A percentile compares a stretch with the other conserved stretches of the same genome.
Evolutionary conservation across 2,888 invertebrate genomes (phyloP).

Genomic region (Prenolepis imparis): DNA sequence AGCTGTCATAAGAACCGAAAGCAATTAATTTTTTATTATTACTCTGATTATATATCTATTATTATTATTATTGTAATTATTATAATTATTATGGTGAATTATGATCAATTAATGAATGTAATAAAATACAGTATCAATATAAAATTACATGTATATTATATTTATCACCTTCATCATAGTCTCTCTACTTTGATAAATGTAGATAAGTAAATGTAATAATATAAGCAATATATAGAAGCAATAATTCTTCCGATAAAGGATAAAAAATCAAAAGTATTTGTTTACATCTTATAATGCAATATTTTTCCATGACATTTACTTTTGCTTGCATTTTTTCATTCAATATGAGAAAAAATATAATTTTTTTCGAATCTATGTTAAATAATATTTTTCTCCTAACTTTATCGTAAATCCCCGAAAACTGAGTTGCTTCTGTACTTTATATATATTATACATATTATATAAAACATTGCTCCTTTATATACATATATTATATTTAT

Average conservation of each 20-base stretch:
- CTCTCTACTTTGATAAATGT: background rate
- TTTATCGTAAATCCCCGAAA: background rate
- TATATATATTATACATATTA: background rate
- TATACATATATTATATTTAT: no score
- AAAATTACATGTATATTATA: background rate
- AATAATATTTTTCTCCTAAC: background rate
- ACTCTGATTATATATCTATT: slow-evolving; percentile 84
- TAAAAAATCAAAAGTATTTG: background rate
- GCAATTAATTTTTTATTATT: slow-evolving; percentile 85
- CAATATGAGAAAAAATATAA: background rate
- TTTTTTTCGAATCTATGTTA: background rate
- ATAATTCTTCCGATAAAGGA: background rate
- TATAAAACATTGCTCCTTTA: no score
- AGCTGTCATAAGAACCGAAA: slow-evolving; percentile 85
- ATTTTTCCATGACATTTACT: background rate
- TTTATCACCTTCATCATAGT: background rate
- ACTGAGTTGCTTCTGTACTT: background rate
- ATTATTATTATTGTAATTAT: slow-evolving; percentile 82
- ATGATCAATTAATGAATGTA: slow-evolving; percentile 80
- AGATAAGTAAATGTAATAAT: background rate
- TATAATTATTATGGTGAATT: slow-evolving; percentile 70
- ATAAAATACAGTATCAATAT: slow-evolving; percentile 82
- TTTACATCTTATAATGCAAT: background rate
- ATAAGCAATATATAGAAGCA: background rate
- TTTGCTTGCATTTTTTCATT: background rate